phyloP scores from a whole-genome alignment of 1,140 invertebrate species.

The Scaptomyza hsui region DNA sequence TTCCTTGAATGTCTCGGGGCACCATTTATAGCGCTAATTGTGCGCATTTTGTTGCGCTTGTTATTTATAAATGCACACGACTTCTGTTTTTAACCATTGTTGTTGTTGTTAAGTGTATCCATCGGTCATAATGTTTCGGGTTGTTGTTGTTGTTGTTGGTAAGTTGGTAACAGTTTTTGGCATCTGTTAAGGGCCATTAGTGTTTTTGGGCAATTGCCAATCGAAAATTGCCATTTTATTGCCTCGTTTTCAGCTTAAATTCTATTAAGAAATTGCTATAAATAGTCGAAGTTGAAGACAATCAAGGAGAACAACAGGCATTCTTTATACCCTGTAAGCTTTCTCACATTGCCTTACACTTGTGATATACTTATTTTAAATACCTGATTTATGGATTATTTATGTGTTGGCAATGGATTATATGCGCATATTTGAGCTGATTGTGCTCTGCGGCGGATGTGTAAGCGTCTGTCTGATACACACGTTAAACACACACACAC shows the following conservation, averaged over 20 bases:
- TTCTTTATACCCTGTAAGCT: too few species aligned
- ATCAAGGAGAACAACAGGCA: not conserved
- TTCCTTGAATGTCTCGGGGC: conserved; percentile 22
- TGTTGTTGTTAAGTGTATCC: conserved; percentile 4
- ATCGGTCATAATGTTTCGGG: not conserved
- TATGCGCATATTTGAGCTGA: conserved; percentile 57
- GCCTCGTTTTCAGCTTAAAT: conserved; percentile 2
- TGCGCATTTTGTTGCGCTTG: conserved; percentile 73
- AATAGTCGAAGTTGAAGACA: conserved; percentile 1
- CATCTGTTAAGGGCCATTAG: conserved; percentile 54
- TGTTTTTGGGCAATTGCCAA: conserved; percentile 41
- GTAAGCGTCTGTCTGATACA: conserved; percentile 17
- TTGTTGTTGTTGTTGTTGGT: too few species aligned
- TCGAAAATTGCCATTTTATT: conserved; percentile 14
- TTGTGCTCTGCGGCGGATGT: conserved; percentile 50
- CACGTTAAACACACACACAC: not conserved
- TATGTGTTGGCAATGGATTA: too few species aligned
- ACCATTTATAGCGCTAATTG: conserved; percentile 78
- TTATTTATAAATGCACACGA: conserved; percentile 70
- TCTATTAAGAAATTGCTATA: conserved; percentile 16
- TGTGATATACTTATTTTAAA: conserved; percentile 6
- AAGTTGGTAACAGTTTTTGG: conserved; percentile 11
- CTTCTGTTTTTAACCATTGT: conserved; percentile 7
- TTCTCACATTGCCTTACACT: not conserved
- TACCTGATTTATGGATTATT: conserved; percentile 55